These are phyloP conservation scores for Drosophila merina DNA, from an alignment of 2,888 invertebrate species.

Conservation along the genomic window DNA sequence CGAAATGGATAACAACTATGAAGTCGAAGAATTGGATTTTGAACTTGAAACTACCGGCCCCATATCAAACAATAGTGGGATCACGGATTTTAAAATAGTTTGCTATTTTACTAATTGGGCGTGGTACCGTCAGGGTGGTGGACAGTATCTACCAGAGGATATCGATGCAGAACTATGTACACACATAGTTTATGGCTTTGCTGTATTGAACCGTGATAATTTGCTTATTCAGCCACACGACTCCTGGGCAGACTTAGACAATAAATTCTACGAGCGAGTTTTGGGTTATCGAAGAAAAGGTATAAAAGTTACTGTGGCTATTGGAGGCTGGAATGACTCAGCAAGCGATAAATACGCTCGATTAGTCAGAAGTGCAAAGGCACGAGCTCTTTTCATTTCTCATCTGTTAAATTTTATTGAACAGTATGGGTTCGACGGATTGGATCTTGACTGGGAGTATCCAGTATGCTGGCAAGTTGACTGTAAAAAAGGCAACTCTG, in stretches of 20 bases:
- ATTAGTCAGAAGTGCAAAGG: conserved; percentile 89
- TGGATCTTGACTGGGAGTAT: conserved; percentile 97
- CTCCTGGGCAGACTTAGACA: conserved; percentile 94
- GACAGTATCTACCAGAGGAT: conserved; percentile 92
- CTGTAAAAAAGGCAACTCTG: conserved; percentile 91
- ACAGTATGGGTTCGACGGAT: conserved; percentile 93
- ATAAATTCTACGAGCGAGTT: conserved; percentile 95
- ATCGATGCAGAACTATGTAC: conserved; percentile 94
- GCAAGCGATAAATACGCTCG: conserved; percentile 94
- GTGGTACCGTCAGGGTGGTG: conserved; percentile 93
- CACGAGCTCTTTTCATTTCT: conserved; percentile 89
- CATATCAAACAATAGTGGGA: conserved; percentile 20
- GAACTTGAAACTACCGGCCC: conserved; percentile 49
- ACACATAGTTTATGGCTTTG: conserved; percentile 96
- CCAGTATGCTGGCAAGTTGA: conserved; percentile 96
- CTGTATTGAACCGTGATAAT: conserved; percentile 90
- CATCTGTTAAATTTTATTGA: conserved; percentile 91
- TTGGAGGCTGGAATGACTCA: conserved; percentile 98
- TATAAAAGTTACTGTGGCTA: conserved; percentile 92
- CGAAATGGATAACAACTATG: conserved; percentile 69
- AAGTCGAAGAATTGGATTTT: conserved; percentile 71
- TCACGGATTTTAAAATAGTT: conserved; percentile 89
- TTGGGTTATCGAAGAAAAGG: conserved; percentile 89
- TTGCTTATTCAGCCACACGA: conserved; percentile 93
- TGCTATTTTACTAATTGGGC: conserved; percentile 98